phyloP scores from a whole-genome alignment of 1,140 invertebrate species.

The Scaptodrosophila lebanonensis region DNA sequence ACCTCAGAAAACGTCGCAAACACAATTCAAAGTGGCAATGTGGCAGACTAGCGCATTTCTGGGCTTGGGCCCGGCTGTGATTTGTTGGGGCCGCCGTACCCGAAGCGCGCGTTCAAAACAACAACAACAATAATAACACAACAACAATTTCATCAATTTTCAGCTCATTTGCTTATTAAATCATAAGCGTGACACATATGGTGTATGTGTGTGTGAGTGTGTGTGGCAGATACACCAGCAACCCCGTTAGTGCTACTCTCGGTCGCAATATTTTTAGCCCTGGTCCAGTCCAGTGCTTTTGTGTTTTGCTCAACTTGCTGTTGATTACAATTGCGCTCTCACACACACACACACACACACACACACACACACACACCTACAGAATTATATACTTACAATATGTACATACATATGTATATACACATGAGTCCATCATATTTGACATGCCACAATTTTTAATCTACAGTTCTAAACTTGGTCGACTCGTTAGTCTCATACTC shows the following conservation, averaged over 20 bases:
- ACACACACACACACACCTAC: slow-evolving; percentile 1
- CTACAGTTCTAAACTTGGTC: slow-evolving; percentile 65
- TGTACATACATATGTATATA: too few relatives aligned
- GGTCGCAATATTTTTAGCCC: slow-evolving; percentile 64
- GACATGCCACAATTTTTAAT: too few relatives aligned
- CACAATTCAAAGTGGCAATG: too few relatives aligned
- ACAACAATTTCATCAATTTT: slow-evolving; percentile 65
- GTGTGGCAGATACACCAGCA: slow-evolving; percentile 24
- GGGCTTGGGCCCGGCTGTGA: too few relatives aligned
- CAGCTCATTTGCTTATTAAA: slow-evolving; percentile 75
- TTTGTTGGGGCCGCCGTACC: neutral
- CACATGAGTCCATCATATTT: too few relatives aligned
- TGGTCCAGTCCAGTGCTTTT: slow-evolving; percentile 32
- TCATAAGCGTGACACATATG: slow-evolving; percentile 62
- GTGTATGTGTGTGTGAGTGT: slow-evolving; percentile 3
- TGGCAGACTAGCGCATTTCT: too few relatives aligned
- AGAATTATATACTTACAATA: neutral
- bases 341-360: slow-evolving; percentile 3
- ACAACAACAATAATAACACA: neutral
- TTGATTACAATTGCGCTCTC: slow-evolving; percentile 36
- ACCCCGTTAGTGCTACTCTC: slow-evolving; percentile 39
- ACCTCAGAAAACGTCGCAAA: too few relatives aligned
- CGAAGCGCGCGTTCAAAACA: neutral
- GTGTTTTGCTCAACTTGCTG: too few relatives aligned
- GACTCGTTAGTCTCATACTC: slow-evolving; percentile 37